phyloP scores from a whole-genome alignment of 2,888 invertebrate genomes.

The Melieria picta region DNA sequence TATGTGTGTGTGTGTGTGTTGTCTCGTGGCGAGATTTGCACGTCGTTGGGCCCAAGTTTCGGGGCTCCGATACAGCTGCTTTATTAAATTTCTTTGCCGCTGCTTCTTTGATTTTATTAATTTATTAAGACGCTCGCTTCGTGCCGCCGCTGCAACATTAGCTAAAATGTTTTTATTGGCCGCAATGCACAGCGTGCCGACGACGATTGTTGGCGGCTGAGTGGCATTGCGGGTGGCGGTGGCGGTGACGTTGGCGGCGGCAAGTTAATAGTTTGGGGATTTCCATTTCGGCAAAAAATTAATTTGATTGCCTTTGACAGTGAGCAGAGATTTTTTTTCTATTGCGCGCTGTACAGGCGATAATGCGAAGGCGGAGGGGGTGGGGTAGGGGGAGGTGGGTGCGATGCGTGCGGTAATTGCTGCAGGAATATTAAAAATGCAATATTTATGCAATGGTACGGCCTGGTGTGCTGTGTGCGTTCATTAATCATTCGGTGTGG shows the following conservation, averaged over 20 bases:
- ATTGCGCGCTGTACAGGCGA: background rate
- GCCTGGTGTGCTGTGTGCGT: no score
- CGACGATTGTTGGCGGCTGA: background rate
- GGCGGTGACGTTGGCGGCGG: background rate
- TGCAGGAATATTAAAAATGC: no score
- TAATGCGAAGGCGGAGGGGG: no score
- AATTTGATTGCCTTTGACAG: slow-evolving; percentile 54
- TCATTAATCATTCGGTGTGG: no score
- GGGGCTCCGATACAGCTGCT: slow-evolving; percentile 22
- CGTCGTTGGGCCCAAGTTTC: background rate
- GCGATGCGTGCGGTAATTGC: no score
- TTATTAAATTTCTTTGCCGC: slow-evolving; percentile 41
- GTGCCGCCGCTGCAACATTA: slow-evolving; percentile 16
- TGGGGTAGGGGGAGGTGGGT: no score
- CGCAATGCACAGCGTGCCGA: background rate
- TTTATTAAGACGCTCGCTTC: slow-evolving; percentile 40
- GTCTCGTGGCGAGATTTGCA: slow-evolving; percentile 1
- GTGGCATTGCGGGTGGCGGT: background rate
- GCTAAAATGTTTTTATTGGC: slow-evolving; percentile 11
- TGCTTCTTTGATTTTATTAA: slow-evolving; percentile 45
- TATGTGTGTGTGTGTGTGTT: background rate
- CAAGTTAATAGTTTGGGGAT: slow-evolving; percentile 15
- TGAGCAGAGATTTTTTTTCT: slow-evolving; percentile 50
- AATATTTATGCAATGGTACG: no score
- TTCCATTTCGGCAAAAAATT: slow-evolving; percentile 42